phyloP scores from a whole-genome alignment of 2,113 vertebrate genomes.

The Arvicanthis niloticus region DNA sequence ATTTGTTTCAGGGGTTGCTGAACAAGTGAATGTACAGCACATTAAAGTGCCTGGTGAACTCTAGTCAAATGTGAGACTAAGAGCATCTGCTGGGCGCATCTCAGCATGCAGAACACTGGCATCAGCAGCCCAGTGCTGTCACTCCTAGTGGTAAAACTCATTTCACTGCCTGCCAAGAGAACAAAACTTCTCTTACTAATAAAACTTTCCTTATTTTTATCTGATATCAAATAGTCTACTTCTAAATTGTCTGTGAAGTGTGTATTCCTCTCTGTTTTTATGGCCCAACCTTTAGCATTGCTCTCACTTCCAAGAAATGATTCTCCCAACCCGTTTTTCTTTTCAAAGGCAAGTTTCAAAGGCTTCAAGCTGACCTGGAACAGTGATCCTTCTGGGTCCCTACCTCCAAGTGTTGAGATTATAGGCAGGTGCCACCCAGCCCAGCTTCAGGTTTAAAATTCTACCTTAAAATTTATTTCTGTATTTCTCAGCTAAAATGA shows the following conservation, averaged over 20 bases:
- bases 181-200: not conserved
- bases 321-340: not conserved
- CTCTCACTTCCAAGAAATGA: not conserved
- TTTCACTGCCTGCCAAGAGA: not conserved
- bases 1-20: not conserved
- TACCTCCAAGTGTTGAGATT: not conserved
- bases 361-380: not conserved
- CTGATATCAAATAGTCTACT: constrained; percentile 5
- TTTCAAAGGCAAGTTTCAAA: not conserved
- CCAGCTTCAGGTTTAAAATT: not conserved
- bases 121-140: not conserved
- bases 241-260: not conserved
- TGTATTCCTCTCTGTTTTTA: not conserved
- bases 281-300: not conserved
- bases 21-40: not conserved
- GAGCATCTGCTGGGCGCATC: not conserved
- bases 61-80: not conserved
- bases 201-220: not conserved
- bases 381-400: not conserved
- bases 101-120: not conserved
- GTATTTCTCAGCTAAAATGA: not conserved
- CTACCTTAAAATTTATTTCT: not conserved
- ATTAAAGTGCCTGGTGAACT: not conserved
- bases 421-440: not conserved
- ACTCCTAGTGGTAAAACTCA: not conserved